These are phyloP conservation scores for Montipora sp. DNA, from an alignment of 64 coral and sea anemone genomes.

Conservation along the genomic window DNA sequence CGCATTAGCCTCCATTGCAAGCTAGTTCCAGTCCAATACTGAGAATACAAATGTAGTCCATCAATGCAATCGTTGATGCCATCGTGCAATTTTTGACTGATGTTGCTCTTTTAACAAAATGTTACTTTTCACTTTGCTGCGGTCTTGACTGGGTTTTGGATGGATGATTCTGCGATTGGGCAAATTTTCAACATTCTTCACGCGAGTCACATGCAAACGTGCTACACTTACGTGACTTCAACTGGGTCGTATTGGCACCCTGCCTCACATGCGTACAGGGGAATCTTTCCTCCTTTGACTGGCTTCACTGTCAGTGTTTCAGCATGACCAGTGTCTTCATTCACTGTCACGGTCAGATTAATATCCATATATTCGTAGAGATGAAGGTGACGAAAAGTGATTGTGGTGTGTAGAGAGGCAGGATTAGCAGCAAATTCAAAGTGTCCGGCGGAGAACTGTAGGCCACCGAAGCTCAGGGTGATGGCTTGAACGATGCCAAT, in stretches of 20 bases:
- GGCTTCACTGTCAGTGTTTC: conserved; percentile 82
- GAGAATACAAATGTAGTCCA: too few species aligned
- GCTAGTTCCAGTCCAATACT: too few species aligned
- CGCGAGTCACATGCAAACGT: background rate
- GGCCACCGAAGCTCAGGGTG: conserved; percentile 94
- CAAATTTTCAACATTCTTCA: too few species aligned
- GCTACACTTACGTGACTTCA: conserved; percentile 72
- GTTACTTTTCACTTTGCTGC: too few species aligned
- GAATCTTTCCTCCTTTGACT: conserved; percentile 62
- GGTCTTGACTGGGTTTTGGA: too few species aligned
- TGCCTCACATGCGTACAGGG: conserved; percentile 94
- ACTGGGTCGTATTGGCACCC: conserved; percentile 96
- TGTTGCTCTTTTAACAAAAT: too few species aligned
- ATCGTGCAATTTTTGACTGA: too few species aligned
- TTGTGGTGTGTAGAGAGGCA: conserved; percentile 91
- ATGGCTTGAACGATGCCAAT: conserved; percentile 89
- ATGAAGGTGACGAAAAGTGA: conserved; percentile 92
- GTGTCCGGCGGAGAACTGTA: conserved; percentile 89
- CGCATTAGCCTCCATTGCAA: too few species aligned
- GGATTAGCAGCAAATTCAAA: conserved; percentile 98
- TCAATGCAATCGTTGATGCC: too few species aligned
- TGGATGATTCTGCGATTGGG: too few species aligned
- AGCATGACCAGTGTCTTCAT: conserved; percentile 81
- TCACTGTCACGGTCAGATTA: conserved; percentile 79
- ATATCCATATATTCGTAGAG: conserved; percentile 84